Conservation (phyloP, 2,113 vertebrate species). For the Benitochromis conjunctus region DNA sequence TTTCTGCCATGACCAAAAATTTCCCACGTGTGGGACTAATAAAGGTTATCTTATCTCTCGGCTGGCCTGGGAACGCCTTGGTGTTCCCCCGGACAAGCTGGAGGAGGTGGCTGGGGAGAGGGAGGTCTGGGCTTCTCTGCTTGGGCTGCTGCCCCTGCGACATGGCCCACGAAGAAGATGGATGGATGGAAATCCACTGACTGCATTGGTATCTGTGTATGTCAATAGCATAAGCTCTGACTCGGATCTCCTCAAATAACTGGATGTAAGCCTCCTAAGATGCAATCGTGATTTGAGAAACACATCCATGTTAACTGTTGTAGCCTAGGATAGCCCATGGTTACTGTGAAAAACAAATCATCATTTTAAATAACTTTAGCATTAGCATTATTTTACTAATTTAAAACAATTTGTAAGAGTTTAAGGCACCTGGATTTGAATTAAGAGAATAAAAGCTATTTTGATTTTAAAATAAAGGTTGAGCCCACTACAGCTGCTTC, state of each 20-base stretch:
- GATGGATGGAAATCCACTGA: background rate
- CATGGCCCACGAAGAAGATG: background rate
- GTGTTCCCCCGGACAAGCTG: no score
- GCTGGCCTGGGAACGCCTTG: no score
- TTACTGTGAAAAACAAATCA: background rate
- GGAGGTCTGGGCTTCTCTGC: no score
- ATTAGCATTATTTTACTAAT: background rate
- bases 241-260: background rate
- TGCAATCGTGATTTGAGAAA: background rate
- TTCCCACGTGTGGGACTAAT: no score
- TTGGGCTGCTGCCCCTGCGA: background rate
- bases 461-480: background rate
- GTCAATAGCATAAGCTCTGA: background rate
- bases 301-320: background rate
- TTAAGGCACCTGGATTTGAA: background rate
- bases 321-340: background rate
- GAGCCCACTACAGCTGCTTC: background rate
- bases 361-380: background rate
- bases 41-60: no score
- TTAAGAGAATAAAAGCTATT: background rate
- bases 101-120: no score
- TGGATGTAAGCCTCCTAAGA: background rate
- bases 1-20: no score
- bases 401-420: background rate
- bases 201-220: background rate